Evolutionary conservation across 2,888 invertebrate genomes (phyloP), one percentile per base, ranked within the genome.

Genomic region (Chouioia cunea): DNA sequence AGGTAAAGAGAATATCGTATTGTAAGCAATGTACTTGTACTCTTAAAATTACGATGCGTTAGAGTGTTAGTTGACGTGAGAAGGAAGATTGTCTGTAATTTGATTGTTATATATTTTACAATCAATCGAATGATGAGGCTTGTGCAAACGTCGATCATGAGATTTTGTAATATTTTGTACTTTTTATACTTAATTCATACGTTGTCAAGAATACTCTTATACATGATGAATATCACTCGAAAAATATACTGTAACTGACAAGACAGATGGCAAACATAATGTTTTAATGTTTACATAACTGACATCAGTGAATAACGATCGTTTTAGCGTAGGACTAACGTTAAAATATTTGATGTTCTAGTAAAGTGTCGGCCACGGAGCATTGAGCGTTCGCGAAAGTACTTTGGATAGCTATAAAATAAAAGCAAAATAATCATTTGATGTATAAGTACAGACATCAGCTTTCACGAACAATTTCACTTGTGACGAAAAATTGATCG

Each of bases 391-490:
- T 18, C 56, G 54, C 56, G 68, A 68, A 68, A 68, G 62, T 68
- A 23, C 44, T 62, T 50, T 23, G 36, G 50, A 16, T 36, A 44
- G 23, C 43, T 20, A 36, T 44, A 67, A 70, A 70, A 59, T 44
- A 48, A 58, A 56, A 65, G 65, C 54, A 65, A 60, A 70, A 64
- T 62, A 50, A 59, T 52, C 27, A 56, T 60, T 16, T 27, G 14
- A 36, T 60, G 23, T 56, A 65, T 46, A 63, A 46, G 44, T 56
- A 22, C 59, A 36, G 36, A 36, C 12, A 36, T 54, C 54, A 60
- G 10, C 70, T 70, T 70, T 70, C 70, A 60, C 70, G 50, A 70
- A 56, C 18, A 70, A 65, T 70, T 70, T 65, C 70, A 58, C 70
- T 50, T 16, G n/a, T 14, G 18, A 48, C 47, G 53, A 70, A 65